Conservation (phyloP, 1,140 invertebrate species). For the Psix sp. region DNA sequence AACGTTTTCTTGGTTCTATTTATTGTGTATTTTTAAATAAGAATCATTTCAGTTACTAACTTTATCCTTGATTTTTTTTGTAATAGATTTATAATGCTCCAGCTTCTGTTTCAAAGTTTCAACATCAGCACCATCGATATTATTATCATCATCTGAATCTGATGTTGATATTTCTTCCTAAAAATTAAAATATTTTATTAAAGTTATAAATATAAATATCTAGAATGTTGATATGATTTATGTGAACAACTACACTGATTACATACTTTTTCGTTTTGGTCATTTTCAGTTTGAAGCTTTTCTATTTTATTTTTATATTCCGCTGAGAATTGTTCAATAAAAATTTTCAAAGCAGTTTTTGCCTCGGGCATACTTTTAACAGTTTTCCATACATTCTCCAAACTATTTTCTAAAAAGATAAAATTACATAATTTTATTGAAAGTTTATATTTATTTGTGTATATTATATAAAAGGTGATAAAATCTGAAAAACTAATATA, state of each 20-base stretch:
- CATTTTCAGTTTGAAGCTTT: conserved; percentile 61
- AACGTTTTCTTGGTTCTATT: no score
- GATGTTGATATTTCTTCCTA: no score
- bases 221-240: no score
- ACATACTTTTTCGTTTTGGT: conserved; percentile 1
- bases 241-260: background rate
- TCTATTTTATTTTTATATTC: conserved; percentile 73
- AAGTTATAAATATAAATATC: no score
- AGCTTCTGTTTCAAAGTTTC: conserved; percentile 24
- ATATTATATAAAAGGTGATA: no score
- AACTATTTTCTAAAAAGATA: conserved; percentile 78
- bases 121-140: conserved; percentile 13
- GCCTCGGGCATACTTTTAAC: conserved; percentile 83
- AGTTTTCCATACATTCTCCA: conserved; percentile 80
- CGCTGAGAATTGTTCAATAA: conserved; percentile 79
- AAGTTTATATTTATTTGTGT: no score
- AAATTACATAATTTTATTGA: conserved; percentile 2
- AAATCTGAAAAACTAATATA: no score
- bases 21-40: no score
- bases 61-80: conserved; percentile 27
- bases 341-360: conserved; percentile 79
- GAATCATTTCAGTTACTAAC: background rate
- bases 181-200: no score
- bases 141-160: background rate
- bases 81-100: background rate